phyloP scores from a whole-genome alignment of 2,888 invertebrate species.

The Prosapia bicincta region DNA sequence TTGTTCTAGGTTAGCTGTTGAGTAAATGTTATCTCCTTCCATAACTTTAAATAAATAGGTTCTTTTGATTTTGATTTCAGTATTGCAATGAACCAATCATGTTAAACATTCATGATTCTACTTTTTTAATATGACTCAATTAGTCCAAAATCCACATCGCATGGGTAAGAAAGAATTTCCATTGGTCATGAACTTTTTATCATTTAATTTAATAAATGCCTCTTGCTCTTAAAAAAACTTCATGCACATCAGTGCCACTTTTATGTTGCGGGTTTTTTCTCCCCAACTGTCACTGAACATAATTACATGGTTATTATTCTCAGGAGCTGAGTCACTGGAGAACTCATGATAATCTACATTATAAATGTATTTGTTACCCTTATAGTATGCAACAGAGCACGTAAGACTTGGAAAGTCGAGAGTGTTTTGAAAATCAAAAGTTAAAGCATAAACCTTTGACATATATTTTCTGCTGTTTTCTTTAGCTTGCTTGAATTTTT shows the following conservation, averaged over 20 bases:
- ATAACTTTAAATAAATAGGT: constrained; percentile 13
- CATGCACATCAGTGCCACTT: constrained; percentile 11
- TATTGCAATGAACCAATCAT: constrained; percentile 18
- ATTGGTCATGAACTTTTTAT: too few relatives aligned
- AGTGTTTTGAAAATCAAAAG: too few relatives aligned
- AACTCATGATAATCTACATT: too few relatives aligned
- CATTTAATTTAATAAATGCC: too few relatives aligned
- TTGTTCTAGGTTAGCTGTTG: constrained; percentile 16
- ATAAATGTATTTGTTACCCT: too few relatives aligned
- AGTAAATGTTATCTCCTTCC: constrained; percentile 1
- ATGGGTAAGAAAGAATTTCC: constrained; percentile 19
- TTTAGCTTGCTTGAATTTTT: too few relatives aligned
- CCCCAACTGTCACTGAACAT: constrained; percentile 14
- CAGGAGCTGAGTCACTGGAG: background rate
- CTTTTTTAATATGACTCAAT: constrained; percentile 12
- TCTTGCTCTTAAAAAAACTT: constrained; percentile 14
- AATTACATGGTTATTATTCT: constrained; percentile 8
- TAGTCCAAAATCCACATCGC: constrained; percentile 18
- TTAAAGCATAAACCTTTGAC: too few relatives aligned
- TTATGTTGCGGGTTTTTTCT: constrained; percentile 18
- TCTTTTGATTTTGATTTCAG: constrained; percentile 5
- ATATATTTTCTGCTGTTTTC: too few relatives aligned
- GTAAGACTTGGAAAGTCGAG: too few relatives aligned
- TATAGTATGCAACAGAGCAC: too few relatives aligned
- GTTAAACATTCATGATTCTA: background rate